These are phyloP conservation scores for Zaprionus capensis DNA, from an alignment of 1,140 invertebrate genomes.

Conservation along the genomic window DNA sequence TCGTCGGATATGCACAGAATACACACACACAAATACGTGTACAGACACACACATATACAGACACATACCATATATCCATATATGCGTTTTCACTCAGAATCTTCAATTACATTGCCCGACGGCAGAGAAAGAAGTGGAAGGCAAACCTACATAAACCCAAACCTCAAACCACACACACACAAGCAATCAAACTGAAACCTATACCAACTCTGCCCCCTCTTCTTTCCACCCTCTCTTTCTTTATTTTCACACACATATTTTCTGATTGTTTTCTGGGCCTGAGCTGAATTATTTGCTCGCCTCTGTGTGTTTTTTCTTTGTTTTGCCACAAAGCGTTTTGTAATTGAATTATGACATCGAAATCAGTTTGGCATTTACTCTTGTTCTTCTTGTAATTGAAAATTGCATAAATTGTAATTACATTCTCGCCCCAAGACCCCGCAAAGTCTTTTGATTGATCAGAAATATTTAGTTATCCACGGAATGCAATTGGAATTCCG, in stretches of 20 bases:
- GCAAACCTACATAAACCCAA: conserved; percentile 35
- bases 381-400: conserved; percentile 61
- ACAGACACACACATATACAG: neutral
- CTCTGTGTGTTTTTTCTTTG: conserved; percentile 21
- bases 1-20: conserved; percentile 32
- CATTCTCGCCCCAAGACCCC: conserved; percentile 45
- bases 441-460: neutral
- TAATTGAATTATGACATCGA: conserved; percentile 66
- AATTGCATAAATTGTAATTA: conserved; percentile 73
- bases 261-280: conserved; percentile 47
- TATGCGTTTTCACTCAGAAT: conserved; percentile 48
- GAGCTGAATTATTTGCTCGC: conserved; percentile 45
- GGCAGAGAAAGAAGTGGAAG: conserved; percentile 26
- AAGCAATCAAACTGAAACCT: conserved; percentile 62
- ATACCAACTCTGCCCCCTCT: neutral
- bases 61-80: neutral
- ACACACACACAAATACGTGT: neutral
- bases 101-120: conserved; percentile 41
- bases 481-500: neutral
- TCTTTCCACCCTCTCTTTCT: neutral
- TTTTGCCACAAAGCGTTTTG: conserved; percentile 41
- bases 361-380: conserved; percentile 54
- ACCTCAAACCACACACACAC: conserved; percentile 49
- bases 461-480: neutral
- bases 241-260: conserved; percentile 43